phyloP scores from a whole-genome alignment of 2,888 invertebrate genomes.

The Eucera pruinosa region DNA sequence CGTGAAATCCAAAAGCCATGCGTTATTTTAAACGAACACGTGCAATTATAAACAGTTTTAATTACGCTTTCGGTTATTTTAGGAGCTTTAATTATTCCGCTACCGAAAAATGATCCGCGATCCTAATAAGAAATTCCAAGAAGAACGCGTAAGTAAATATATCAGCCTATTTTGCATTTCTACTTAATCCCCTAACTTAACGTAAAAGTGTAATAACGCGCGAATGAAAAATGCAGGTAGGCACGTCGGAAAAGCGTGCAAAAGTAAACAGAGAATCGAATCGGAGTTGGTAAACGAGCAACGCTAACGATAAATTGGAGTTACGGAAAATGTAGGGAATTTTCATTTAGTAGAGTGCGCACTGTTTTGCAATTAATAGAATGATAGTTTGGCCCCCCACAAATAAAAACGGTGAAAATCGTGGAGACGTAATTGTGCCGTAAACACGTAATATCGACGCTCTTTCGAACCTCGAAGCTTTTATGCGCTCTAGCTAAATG shows the following conservation, averaged over 20 bases:
- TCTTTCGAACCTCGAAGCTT: conserved; percentile 3
- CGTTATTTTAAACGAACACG: too few relatives aligned
- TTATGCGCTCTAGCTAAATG: conserved; percentile 7
- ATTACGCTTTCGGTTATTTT: too few relatives aligned
- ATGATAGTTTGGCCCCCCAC: conserved; percentile 14
- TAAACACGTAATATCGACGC: conserved; percentile 12
- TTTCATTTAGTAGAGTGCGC: conserved; percentile 28
- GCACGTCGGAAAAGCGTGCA: too few relatives aligned
- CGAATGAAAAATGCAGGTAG: not conserved
- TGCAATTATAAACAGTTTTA: too few relatives aligned
- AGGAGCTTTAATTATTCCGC: too few relatives aligned
- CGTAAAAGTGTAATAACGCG: not conserved
- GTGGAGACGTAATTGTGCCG: conserved; percentile 16
- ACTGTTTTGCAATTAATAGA: conserved; percentile 25
- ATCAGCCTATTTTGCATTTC: not conserved
- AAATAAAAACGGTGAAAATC: conserved; percentile 36
- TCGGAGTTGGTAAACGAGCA: not conserved
- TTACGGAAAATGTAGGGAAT: conserved; percentile 26
- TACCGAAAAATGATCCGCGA: too few relatives aligned
- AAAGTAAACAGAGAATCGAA: not conserved
- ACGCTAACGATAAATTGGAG: not conserved
- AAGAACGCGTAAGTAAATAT: not conserved
- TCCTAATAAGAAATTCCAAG: too few relatives aligned
- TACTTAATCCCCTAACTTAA: not conserved
- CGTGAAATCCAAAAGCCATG: too few relatives aligned